Percentiles rank a stretch among this genome's conserved stretches.
Conservation (phyloP, 2,113 vertebrate genomes). For the Pholis gunnellus region DNA sequence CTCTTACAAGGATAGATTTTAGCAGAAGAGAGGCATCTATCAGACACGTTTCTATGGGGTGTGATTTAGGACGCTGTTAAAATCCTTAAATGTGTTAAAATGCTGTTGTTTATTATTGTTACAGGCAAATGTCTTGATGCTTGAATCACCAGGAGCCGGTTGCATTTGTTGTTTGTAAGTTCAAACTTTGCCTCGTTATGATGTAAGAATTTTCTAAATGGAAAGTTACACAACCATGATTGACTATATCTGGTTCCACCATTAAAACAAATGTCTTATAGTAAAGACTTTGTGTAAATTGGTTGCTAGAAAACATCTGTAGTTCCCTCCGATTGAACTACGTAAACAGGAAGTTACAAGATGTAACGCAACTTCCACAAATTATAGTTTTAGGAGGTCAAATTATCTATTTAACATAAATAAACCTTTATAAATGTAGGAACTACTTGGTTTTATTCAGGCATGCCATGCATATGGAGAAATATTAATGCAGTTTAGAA, state of each 20-base stretch:
- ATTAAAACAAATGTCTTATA: neutral
- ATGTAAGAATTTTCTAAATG: neutral
- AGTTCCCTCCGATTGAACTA: neutral
- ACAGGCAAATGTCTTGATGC: conserved; percentile 2
- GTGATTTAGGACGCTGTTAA: conserved; percentile 8
- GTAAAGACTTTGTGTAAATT: neutral
- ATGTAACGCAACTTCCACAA: neutral
- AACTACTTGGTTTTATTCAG: neutral
- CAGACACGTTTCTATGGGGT: conserved; percentile 15
- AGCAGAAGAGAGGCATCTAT: conserved; percentile 20
- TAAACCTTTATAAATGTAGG: neutral
- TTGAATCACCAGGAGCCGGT: neutral
- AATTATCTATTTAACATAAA: neutral
- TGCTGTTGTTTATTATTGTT: neutral
- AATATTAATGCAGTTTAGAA: neutral
- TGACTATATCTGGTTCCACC: neutral
- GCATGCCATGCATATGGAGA: neutral
- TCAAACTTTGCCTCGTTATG: neutral
- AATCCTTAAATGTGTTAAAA: conserved; percentile 8
- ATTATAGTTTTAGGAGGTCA: neutral
- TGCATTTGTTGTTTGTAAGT: neutral
- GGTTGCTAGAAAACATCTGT: neutral
- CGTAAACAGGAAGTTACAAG: neutral
- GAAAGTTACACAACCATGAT: neutral
- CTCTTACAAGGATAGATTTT: conserved; percentile 38